A percentile compares a stretch with the other conserved stretches of the same genome.
These are phyloP conservation scores for Gymnoscopelus microlampas DNA, from an alignment of 2,797 vertebrate species.

Conservation along the genomic window DNA sequence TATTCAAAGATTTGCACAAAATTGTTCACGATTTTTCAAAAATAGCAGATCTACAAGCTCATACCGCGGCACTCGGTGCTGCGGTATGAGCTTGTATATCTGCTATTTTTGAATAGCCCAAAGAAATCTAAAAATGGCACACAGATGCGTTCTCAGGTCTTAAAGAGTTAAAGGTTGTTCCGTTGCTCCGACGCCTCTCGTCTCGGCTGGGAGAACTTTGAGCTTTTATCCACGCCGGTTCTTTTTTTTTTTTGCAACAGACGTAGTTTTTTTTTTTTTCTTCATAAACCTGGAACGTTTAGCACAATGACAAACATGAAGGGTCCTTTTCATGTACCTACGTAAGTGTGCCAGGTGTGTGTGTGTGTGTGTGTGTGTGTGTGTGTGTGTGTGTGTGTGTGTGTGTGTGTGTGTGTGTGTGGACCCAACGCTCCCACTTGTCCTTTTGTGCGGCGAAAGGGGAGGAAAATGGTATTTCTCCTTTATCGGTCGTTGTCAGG, in stretches of 20 bases:
- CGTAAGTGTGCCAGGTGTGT: constrained; percentile 16
- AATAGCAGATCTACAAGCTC: no score
- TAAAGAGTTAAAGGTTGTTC: no score
- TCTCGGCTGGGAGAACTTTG: no score
- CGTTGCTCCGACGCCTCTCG: no score
- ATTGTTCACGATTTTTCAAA: no score
- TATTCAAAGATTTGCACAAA: no score
- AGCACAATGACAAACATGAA: constrained; percentile 32
- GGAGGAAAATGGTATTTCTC: constrained; percentile 52
- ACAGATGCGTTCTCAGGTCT: no score
- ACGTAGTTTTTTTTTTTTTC: background rate
- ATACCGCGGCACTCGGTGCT: no score
- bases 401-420: constrained; percentile 27
- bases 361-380: background rate
- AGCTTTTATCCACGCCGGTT: no score
- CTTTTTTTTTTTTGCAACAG: constrained; percentile 35
- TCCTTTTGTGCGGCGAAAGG: constrained; percentile 37
- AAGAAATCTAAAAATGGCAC: no score
- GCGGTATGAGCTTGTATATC: no score
- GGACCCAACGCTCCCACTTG: constrained; percentile 37
- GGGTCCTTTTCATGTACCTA: constrained; percentile 24
- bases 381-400: constrained; percentile 2
- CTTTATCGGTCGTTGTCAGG: constrained; percentile 28
- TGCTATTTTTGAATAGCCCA: no score
- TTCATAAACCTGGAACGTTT: constrained; percentile 7